phyloP scores from a whole-genome alignment of 2,113 vertebrate species.

The Brienomyrus longianalis region DNA sequence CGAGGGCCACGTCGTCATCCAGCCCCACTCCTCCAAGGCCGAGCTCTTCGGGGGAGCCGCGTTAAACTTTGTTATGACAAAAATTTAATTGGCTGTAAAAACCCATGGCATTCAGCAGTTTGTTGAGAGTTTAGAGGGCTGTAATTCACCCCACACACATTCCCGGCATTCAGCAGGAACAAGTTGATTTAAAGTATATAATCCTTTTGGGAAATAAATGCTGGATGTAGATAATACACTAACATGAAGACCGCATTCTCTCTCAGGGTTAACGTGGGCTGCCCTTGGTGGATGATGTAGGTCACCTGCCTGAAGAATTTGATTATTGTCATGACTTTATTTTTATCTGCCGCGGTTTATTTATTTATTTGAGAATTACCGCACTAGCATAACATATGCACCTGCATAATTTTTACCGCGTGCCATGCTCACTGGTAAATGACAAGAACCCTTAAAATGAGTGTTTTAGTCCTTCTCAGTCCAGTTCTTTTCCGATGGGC shows the following conservation, averaged over 20 bases:
- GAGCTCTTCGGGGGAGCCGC: background rate
- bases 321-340: background rate
- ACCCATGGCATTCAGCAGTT: slow-evolving; percentile 7
- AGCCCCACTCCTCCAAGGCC: slow-evolving; percentile 1
- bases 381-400: background rate
- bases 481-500: background rate
- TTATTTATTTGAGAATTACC: background rate
- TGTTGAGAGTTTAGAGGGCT: background rate
- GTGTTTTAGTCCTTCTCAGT: background rate
- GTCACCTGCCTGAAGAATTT: background rate
- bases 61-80: slow-evolving; percentile 21
- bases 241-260: background rate
- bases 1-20: background rate
- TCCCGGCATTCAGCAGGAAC: background rate
- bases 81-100: slow-evolving; percentile 23
- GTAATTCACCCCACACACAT: slow-evolving; percentile 3
- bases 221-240: background rate
- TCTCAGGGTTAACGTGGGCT: background rate
- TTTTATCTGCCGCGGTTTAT: background rate
- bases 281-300: background rate
- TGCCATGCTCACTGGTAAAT: background rate
- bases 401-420: background rate
- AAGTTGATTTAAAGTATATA: slow-evolving; percentile 15
- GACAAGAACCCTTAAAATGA: background rate
- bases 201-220: slow-evolving; percentile 15